These are phyloP conservation scores for Eulemur albifrons DNA, from an alignment of 2,797 vertebrate genomes.

Conservation along the genomic window DNA sequence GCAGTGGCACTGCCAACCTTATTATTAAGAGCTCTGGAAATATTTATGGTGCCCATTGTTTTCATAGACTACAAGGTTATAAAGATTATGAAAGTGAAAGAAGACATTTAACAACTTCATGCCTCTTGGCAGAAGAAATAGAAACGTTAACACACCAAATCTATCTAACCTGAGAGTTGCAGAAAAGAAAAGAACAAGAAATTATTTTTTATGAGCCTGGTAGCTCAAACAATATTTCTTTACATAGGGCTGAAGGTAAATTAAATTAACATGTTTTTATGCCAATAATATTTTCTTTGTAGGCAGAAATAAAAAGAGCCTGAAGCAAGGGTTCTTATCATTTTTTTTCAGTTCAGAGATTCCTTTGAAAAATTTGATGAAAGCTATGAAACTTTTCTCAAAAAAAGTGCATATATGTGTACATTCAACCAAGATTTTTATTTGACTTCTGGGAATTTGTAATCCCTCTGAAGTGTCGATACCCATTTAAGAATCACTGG, in stretches of 20 bases:
- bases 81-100: background rate
- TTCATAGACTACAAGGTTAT: background rate
- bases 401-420: background rate
- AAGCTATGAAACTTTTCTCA: constrained; percentile 34
- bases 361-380: constrained; percentile 51
- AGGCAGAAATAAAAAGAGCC: constrained; percentile 39
- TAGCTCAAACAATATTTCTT: background rate
- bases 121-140: background rate
- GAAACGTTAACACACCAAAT: background rate
- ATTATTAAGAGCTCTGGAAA: background rate
- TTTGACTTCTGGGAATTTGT: background rate
- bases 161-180: background rate
- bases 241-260: background rate
- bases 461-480: background rate
- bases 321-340: background rate
- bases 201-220: background rate
- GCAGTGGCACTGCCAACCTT: background rate
- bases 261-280: constrained; percentile 47
- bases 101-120: background rate
- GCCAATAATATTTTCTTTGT: constrained; percentile 35
- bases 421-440: constrained; percentile 20
- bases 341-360: constrained; percentile 49
- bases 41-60: background rate
- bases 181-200: background rate
- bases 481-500: background rate